Evolutionary conservation across 2,113 vertebrate genomes (phyloP).

Genomic region (Hemiscyllium ocellatum): DNA sequence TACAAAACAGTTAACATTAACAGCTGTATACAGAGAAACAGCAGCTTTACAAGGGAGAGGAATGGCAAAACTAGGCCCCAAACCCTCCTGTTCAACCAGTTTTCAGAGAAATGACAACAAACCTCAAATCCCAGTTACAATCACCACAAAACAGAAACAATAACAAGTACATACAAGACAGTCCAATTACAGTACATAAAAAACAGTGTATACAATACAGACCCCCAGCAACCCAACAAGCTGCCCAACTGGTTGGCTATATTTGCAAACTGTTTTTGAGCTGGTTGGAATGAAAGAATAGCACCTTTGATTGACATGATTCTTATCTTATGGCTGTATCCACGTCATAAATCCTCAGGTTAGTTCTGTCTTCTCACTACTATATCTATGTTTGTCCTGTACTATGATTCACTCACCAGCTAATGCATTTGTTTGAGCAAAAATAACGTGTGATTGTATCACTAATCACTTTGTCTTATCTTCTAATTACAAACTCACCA

Average conservation of each 20-base stretch:
- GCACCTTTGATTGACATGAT: neutral
- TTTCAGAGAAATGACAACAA: too few species aligned
- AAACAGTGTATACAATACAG: too few species aligned
- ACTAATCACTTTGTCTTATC: neutral
- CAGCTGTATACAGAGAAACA: too few species aligned
- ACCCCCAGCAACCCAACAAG: too few species aligned
- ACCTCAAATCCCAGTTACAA: too few species aligned
- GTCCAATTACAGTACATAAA: too few species aligned
- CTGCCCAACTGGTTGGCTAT: neutral
- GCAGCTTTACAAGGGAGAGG: too few species aligned
- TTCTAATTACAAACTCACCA: neutral
- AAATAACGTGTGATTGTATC: neutral
- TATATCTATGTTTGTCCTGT: neutral
- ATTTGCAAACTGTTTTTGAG: neutral
- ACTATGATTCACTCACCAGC: neutral
- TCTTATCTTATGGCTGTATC: neutral
- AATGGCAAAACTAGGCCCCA: too few species aligned
- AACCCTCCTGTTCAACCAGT: too few species aligned
- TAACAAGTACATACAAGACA: too few species aligned
- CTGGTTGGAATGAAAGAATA: neutral
- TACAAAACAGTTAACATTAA: too few species aligned
- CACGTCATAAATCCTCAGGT: neutral
- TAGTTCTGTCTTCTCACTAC: neutral
- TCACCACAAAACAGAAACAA: too few species aligned
- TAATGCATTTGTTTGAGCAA: neutral